Base-by-base conservation (phyloP, 2,888 invertebrate genomes). In the Stramonita haemastoma region DNA sequence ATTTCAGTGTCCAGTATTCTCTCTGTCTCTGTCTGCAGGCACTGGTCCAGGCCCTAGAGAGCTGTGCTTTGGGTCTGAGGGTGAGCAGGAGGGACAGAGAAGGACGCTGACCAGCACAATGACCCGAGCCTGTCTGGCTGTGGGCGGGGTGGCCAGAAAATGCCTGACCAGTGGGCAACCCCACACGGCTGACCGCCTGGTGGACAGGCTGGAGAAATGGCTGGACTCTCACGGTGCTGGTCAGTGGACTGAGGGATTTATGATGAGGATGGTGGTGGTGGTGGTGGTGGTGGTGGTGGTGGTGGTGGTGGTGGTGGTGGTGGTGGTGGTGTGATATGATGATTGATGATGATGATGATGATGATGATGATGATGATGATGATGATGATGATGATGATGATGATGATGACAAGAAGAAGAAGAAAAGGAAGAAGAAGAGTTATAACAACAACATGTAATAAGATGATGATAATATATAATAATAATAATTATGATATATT, bases 91-190 rank as follows among this genome's bases (percentile, higher is more conserved):
- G 13, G 8, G 46, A n/a, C 87, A 87, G 13, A 15, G 32, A 1
- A 26, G 81, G 6, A 29, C 26, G n/a, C 83, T 88, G 46, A 83
- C 29, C 56, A 46, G 88, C 34, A 36, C 81, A 4, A 83, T 83
- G 88, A 88, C 83, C 34, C 60, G 88, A 13, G 88, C 88, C 8
- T 88, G 88, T 57, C 66, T 88, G 88, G 88, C 88, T 17, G 81
- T 88, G 66, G 88, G 88, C 88, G 83, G 88, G 22, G 66, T 83
- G 56, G 77, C 66, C 81, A 77, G 88, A 13, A 15, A 66, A 66
- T 36, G 56, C 2, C 56, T n/a, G 19, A 13, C 32, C 26, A 57
- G 57, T 32, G 88, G 88, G n/a, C 83, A 60, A 6, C 60, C 2
- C 32, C 22, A 32, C 60, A 56, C 56, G 11, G 88, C 88, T 19